phyloP scores from a whole-genome alignment of 2,113 vertebrate species.

The Mormyrus iriodes region DNA sequence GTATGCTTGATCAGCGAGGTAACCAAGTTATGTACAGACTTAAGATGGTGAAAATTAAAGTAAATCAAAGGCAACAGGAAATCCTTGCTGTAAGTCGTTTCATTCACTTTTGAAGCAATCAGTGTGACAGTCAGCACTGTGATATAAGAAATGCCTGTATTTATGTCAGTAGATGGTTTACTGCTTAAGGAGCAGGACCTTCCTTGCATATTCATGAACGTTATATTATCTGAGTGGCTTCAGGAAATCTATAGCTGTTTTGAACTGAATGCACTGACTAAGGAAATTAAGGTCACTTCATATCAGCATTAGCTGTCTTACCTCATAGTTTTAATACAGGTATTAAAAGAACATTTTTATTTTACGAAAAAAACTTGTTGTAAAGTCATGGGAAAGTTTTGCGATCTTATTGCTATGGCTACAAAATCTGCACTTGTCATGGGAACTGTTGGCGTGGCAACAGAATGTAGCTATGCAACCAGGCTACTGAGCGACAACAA shows the following conservation, averaged over 20 bases:
- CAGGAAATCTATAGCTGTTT: neutral
- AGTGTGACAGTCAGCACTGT: neutral
- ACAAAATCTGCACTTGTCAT: slow-evolving; percentile 26
- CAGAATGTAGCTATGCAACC: slow-evolving; percentile 27
- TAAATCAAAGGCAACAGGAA: neutral
- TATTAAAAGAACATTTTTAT: neutral
- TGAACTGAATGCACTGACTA: neutral
- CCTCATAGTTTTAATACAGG: neutral
- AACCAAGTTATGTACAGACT: neutral
- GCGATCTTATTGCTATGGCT: slow-evolving; percentile 22
- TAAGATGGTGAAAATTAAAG: neutral
- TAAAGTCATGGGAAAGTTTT: slow-evolving; percentile 17
- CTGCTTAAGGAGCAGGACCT: neutral
- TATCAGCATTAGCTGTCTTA: neutral
- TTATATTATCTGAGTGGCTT: neutral
- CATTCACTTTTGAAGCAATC: neutral
- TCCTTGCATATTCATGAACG: neutral
- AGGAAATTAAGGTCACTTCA: neutral
- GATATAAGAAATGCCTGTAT: neutral
- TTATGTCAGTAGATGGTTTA: neutral
- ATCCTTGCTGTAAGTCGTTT: neutral
- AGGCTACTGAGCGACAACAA: slow-evolving; percentile 15
- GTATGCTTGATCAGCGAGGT: neutral
- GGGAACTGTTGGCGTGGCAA: slow-evolving; percentile 27
- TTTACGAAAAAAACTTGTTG: neutral